Base-by-base conservation (phyloP, 2,113 vertebrate genomes). In the Hirundichthys speculiger region DNA sequence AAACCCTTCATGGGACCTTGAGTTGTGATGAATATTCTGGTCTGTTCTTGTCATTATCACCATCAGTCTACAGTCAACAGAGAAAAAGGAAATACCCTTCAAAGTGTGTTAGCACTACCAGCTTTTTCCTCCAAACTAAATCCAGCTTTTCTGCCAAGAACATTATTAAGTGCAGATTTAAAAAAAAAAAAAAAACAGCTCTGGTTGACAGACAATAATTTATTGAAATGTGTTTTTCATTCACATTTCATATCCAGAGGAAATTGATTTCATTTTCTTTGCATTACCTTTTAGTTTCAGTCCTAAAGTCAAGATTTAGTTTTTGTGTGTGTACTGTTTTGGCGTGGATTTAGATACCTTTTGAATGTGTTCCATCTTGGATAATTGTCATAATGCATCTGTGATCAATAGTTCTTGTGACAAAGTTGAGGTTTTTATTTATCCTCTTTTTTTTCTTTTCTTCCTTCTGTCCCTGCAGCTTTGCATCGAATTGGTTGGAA, bases 161-260 rank as follows among this genome's bases (percentile, higher is more conserved):
- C 63, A 67, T 83, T 69, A 91, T 70, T 75, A 76, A 79, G 59
- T 78, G 60, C 66, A 77, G 79, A 84, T 69, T 74, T 10, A 14
- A 13, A 24, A 64, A 50, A 12, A n/a, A n/a, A n/a, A n/a, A n/a
- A n/a, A n/a, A n/a, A n/a, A n/a, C n/a, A n/a, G 30, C 39, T 14
- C 55, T 38, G 65, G 73, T 51, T 69, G 87, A 56, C 79, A 64
- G 67, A 79, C 73, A 63, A 53, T 62, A 61, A 69, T 69, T 79
- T 57, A 62, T 55, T 74, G 40, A 81, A 77, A 67, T 77, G 69
- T 77, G 72, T 73, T 86, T 86, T 86, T 81, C 61, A 87, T 88
- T 75, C 43, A 46, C 72, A 22, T 63, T 49, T 80, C 57, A 61
- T 59, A 47, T 73, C 52, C 42, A 62, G 38, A 51, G 78, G 62